Conservation (phyloP, 2,797 vertebrate genomes). For the Leucoraja ocellata region DNA sequence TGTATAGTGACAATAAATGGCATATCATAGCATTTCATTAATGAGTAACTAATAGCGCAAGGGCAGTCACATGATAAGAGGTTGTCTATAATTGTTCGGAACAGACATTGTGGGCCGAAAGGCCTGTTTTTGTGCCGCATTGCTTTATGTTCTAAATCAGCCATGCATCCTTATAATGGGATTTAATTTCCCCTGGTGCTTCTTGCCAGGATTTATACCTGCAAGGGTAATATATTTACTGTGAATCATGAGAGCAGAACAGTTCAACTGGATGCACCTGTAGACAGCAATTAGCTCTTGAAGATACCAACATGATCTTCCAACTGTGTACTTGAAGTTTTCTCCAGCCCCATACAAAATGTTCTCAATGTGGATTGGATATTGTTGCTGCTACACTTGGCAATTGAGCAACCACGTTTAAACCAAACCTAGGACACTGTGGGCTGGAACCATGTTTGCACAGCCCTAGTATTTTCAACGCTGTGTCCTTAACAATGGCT, state of each 20-base stretch:
- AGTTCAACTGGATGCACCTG: not conserved
- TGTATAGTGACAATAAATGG: no score
- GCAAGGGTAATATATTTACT: no score
- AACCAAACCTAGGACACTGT: not conserved
- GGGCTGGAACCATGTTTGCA: no score
- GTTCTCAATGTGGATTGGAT: not conserved
- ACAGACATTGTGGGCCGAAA: no score
- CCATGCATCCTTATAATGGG: no score
- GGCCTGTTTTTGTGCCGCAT: no score
- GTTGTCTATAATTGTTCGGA: not conserved
- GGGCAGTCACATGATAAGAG: not conserved
- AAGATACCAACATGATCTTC: not conserved
- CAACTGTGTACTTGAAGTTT: not conserved
- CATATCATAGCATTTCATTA: no score
- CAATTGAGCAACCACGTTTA: not conserved
- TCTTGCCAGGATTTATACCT: no score
- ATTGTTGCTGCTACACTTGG: not conserved
- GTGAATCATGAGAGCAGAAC: not conserved
- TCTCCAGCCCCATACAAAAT: not conserved
- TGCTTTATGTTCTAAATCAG: no score
- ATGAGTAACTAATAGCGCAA: not conserved
- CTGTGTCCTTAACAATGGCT: no score
- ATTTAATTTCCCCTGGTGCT: no score
- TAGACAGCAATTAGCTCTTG: not conserved
- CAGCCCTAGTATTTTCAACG: no score